Conservation (phyloP, 2,797 vertebrate genomes). For the Leuciscus waleckii region DNA sequence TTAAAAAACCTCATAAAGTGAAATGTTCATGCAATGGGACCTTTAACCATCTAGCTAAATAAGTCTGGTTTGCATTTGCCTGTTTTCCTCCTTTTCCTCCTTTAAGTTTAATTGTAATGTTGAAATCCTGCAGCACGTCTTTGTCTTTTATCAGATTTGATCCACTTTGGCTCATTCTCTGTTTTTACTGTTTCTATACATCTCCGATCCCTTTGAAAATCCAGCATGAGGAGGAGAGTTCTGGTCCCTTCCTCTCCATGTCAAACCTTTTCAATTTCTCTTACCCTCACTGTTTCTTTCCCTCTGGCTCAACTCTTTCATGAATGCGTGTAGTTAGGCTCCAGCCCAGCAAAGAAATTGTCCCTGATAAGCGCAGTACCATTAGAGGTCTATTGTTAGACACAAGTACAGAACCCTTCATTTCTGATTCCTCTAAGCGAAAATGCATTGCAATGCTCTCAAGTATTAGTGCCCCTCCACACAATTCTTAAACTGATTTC, state of each 20-base stretch:
- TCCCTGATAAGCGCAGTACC: slow-evolving; percentile 57
- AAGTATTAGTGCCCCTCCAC: slow-evolving; percentile 20
- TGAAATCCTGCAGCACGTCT: not conserved
- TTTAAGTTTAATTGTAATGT: not conserved
- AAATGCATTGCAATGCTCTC: slow-evolving; percentile 9
- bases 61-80: not conserved
- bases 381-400: slow-evolving; percentile 64
- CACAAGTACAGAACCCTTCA: slow-evolving; percentile 40
- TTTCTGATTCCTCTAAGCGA: slow-evolving; percentile 41
- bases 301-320: slow-evolving; percentile 21
- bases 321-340: slow-evolving; percentile 53
- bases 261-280: not conserved
- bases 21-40: too few relatives aligned
- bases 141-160: slow-evolving; percentile 13
- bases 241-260: slow-evolving; percentile 21
- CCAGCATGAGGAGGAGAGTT: slow-evolving; percentile 11
- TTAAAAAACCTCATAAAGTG: too few relatives aligned
- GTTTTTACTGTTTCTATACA: slow-evolving; percentile 1
- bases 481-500: slow-evolving; percentile 15
- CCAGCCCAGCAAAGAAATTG: slow-evolving; percentile 54
- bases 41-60: not conserved
- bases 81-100: slow-evolving; percentile 3
- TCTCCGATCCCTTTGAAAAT: slow-evolving; percentile 39
- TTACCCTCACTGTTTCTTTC: slow-evolving; percentile 24
- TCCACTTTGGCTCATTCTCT: not conserved